Base-by-base conservation (phyloP, 1,140 invertebrate genomes). In the Heliconius hermathena region DNA sequence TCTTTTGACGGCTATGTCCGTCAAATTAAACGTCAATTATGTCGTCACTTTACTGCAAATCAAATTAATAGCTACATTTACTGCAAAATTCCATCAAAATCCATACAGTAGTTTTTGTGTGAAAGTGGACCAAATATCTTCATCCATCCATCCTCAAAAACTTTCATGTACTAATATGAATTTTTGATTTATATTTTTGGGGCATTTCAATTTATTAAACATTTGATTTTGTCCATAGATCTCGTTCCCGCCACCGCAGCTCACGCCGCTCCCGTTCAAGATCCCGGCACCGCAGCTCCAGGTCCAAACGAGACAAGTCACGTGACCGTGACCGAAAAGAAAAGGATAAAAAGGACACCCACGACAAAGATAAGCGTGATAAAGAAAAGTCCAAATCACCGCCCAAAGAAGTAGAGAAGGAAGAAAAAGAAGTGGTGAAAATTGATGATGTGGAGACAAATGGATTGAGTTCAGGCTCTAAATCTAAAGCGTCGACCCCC, bases 201-300 rank as follows among this genome's bases (percentile, higher is more conserved):
- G 16, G 13, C 13, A 46, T 46, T 46, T 46, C 0, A 16, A 46
- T 46, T 46, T 71, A 54, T 77, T 72, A 77, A 71, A 71, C 22
- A 8, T 3, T 4, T 74, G 11, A 49, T 38, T 77, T 76, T 38
- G 71, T 71, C 84, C 80, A 11, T 85, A 94, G 97, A 73, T 97
- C 97, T 1, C 95, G 96, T 52, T 97, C 96, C 22, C 94, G 95
- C 8, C 93, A 96, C 71, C 96, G 95, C n/a, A 93, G 95, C 78
- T 96, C 96, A 1, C 90, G 96, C 5, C 92, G 95, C 22, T 95
- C 95, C 2, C 91, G 96, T 8, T 96, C 96, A 0, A 90, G 95
- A 52, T 97, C 96, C 0, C 95, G 97, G 9, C 96, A 97, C 74
- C 95, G 95, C 60, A 95, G 95, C 79, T 96, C 96, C 0, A 92